Evolutionary conservation across 2,888 invertebrate species (phyloP).

Genomic region (Himalopsyche kuldschensis): DNA sequence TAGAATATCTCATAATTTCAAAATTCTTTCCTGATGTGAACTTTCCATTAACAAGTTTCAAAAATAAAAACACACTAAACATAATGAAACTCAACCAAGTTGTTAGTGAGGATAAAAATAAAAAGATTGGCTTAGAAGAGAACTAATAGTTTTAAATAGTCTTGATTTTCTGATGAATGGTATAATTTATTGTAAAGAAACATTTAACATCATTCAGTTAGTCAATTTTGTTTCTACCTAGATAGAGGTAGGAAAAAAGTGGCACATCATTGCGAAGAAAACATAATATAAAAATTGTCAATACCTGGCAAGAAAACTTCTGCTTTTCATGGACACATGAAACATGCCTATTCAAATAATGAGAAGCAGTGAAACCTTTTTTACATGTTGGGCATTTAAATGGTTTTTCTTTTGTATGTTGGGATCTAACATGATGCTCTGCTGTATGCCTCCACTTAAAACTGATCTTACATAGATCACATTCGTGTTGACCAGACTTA

Average conservation of each 20-base stretch:
- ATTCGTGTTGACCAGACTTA: conserved; percentile 6
- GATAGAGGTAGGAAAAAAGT: background rate
- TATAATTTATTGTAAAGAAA: no score
- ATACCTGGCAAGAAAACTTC: conserved; percentile 29
- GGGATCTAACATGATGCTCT: conserved; percentile 25
- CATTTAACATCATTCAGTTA: no score
- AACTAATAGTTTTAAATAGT: no score
- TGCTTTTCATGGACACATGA: conserved; percentile 28
- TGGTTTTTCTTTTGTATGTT: conserved; percentile 33
- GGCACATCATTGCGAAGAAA: background rate
- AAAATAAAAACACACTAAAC: background rate
- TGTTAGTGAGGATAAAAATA: no score
- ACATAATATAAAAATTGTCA: background rate
- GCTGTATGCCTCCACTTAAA: conserved; percentile 17
- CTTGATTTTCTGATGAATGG: no score
- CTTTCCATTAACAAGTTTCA: no score
- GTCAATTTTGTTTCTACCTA: background rate
- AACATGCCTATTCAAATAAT: conserved; percentile 31
- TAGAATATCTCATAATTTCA: no score
- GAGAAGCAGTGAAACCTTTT: conserved; percentile 19
- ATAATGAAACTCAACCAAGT: no score
- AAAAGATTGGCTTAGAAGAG: no score
- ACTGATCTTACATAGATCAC: conserved; percentile 12
- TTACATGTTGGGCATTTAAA: conserved; percentile 23
- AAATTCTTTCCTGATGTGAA: no score